Conservation (phyloP, 2,888 invertebrate species). For the Rhagonycha lutea region DNA sequence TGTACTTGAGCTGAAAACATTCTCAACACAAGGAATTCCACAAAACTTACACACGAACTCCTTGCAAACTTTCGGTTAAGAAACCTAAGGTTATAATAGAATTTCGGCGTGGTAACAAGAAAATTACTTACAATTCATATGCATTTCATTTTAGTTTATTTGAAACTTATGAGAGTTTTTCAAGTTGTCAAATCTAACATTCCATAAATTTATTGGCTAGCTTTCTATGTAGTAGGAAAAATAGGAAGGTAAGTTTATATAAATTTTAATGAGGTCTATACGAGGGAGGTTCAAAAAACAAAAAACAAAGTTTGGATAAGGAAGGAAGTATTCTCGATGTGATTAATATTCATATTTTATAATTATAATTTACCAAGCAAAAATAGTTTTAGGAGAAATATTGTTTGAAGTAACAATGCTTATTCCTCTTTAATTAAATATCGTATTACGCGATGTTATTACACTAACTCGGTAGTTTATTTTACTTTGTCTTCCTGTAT, state of each 20-base stretch:
- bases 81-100: constrained; percentile 15
- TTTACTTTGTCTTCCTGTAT: neutral
- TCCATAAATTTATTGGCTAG: neutral
- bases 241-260: too few relatives aligned
- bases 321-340: too few relatives aligned
- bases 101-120: constrained; percentile 9
- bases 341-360: neutral
- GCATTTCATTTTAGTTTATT: neutral
- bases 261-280: neutral
- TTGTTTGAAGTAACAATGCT: neutral
- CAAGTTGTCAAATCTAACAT: neutral
- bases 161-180: neutral
- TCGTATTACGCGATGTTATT: neutral
- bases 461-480: neutral
- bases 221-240: neutral
- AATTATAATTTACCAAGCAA: neutral
- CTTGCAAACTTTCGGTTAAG: neutral
- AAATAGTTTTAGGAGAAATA: neutral
- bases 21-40: neutral
- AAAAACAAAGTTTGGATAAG: too few relatives aligned
- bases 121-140: constrained; percentile 9
- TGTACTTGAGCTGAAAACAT: neutral
- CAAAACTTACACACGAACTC: neutral
- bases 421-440: neutral
- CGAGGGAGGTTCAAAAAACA: neutral